These are phyloP conservation scores for Ammodramus savannarum DNA, from an alignment of 2,113 vertebrate species.

Conservation along the genomic window DNA sequence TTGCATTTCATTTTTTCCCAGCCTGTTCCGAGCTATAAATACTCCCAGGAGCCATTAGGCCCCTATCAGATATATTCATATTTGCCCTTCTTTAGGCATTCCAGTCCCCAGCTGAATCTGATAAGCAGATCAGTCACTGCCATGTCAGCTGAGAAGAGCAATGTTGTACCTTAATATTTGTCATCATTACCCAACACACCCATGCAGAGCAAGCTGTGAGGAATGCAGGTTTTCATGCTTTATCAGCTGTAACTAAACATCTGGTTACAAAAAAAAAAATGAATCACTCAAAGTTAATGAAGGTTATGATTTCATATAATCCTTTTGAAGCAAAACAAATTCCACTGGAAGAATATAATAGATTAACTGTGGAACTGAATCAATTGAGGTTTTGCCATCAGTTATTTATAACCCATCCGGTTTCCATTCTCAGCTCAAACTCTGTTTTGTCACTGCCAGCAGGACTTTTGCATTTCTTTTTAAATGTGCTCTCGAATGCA, in stretches of 20 bases:
- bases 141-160: slow-evolving; percentile 24
- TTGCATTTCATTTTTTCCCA: background rate
- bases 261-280: slow-evolving; percentile 39
- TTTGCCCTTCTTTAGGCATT: slow-evolving; percentile 53
- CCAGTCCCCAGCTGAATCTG: slow-evolving; percentile 54
- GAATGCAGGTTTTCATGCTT: slow-evolving; percentile 60
- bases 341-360: slow-evolving; percentile 26
- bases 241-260: slow-evolving; percentile 67
- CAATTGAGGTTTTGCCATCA: slow-evolving; percentile 11
- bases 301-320: slow-evolving; percentile 54
- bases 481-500: background rate
- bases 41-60: background rate
- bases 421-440: slow-evolving; percentile 23
- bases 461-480: slow-evolving; percentile 19
- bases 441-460: slow-evolving; percentile 49
- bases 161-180: slow-evolving; percentile 59
- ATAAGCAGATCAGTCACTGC: slow-evolving; percentile 60
- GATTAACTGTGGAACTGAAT: slow-evolving; percentile 17
- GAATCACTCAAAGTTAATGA: slow-evolving; percentile 58
- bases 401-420: slow-evolving; percentile 4
- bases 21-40: slow-evolving; percentile 1
- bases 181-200: slow-evolving; percentile 60
- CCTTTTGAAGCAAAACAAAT: slow-evolving; percentile 61
- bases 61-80: slow-evolving; percentile 3
- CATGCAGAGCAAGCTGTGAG: slow-evolving; percentile 66